Conservation (phyloP, 2,888 invertebrate species). For the Catocala sponsa region DNA sequence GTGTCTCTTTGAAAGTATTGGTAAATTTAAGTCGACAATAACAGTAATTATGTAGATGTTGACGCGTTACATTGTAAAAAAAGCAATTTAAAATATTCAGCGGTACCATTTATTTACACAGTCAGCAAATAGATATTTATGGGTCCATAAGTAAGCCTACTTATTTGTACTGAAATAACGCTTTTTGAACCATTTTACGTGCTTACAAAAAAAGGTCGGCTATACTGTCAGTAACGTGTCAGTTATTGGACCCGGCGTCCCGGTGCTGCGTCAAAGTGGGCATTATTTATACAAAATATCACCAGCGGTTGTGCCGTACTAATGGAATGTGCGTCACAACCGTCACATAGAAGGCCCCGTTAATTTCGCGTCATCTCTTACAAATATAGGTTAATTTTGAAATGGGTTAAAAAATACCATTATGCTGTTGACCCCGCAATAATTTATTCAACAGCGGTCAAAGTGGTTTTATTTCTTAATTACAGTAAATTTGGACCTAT, state of each 20-base stretch:
- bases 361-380: slow-evolving; percentile 38
- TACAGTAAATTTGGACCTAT: slow-evolving; percentile 10
- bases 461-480: slow-evolving; percentile 51
- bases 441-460: slow-evolving; percentile 70
- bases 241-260: slow-evolving; percentile 21
- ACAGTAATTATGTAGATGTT: not conserved
- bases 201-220: slow-evolving; percentile 39
- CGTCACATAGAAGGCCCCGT: slow-evolving; percentile 42
- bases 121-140: slow-evolving; percentile 12
- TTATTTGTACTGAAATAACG: slow-evolving; percentile 20
- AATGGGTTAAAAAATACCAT: slow-evolving; percentile 67
- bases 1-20: no score
- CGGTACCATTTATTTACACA: not conserved
- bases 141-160: slow-evolving; percentile 8
- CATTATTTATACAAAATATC: slow-evolving; percentile 56
- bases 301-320: slow-evolving; percentile 24
- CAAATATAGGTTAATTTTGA: slow-evolving; percentile 65
- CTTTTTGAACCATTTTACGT: slow-evolving; percentile 35
- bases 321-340: slow-evolving; percentile 54
- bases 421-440: slow-evolving; percentile 67
- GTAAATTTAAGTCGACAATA: no score
- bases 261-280: slow-evolving; percentile 29
- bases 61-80: not conserved
- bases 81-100: slow-evolving; percentile 4
- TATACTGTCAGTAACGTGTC: slow-evolving; percentile 28